phyloP scores from a whole-genome alignment of 2,113 vertebrate species.

The Spheniscus mendiculus region DNA sequence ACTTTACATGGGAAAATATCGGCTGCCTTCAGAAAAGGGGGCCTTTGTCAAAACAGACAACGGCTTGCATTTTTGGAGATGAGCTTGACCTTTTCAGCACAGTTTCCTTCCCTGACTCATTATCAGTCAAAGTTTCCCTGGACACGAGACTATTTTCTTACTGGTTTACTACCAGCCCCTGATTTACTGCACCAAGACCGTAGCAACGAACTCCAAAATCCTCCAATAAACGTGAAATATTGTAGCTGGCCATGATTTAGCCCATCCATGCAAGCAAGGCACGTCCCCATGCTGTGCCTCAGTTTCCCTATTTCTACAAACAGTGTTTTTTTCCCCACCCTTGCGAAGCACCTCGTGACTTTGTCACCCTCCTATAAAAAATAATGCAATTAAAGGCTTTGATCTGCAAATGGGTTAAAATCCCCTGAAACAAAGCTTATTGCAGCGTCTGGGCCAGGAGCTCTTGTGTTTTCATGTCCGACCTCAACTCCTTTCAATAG shows the following conservation, averaged over 20 bases:
- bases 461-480: neutral
- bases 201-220: neutral
- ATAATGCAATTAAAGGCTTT: neutral
- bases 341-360: rapidly evolving
- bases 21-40: neutral
- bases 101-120: neutral
- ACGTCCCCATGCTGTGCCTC: rapidly evolving
- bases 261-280: too few relatives aligned
- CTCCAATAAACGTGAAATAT: neutral
- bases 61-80: neutral
- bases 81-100: neutral
- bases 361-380: neutral
- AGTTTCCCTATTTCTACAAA: neutral
- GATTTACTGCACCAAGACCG: neutral
- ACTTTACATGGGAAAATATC: neutral
- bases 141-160: neutral
- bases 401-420: neutral
- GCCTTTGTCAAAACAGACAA: neutral
- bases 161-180: neutral
- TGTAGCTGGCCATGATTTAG: neutral
- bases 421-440: neutral
- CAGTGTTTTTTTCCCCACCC: rapidly evolving
- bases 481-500: neutral
- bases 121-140: neutral
- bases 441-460: neutral